These are phyloP conservation scores for Daphoenositta chrysoptera DNA, from an alignment of 2,113 vertebrate genomes.

Conservation along the genomic window DNA sequence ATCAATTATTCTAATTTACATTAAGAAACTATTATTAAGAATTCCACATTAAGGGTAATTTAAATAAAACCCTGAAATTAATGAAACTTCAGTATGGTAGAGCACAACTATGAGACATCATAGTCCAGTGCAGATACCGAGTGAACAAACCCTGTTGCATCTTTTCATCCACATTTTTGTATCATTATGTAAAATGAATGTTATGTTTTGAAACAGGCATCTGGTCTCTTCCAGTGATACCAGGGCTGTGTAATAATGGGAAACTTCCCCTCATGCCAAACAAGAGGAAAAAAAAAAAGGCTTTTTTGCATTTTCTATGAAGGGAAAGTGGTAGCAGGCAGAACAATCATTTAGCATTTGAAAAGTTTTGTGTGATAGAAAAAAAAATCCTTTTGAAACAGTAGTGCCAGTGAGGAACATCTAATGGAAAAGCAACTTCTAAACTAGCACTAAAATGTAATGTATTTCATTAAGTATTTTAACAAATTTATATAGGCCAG, in stretches of 20 bases:
- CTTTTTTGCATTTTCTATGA: background rate
- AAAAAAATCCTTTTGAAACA: background rate
- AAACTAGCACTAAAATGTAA: background rate
- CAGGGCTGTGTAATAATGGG: background rate
- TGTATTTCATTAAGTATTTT: background rate
- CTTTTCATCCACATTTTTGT: background rate
- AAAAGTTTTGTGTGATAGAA: background rate
- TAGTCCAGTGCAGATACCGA: background rate
- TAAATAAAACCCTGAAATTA: constrained; percentile 34
- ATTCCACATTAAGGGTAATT: constrained; percentile 25
- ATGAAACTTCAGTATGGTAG: background rate
- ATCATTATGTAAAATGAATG: background rate
- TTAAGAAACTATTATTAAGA: constrained; percentile 22
- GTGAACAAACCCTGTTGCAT: background rate
- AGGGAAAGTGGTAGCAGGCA: background rate
- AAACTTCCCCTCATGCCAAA: background rate
- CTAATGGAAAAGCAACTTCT: background rate
- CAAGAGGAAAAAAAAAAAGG: background rate
- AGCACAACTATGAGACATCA: background rate
- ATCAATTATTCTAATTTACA: constrained; percentile 34
- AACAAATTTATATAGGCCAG: background rate
- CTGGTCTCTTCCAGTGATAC: background rate
- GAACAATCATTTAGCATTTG: background rate
- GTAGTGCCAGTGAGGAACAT: background rate
- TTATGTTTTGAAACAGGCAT: background rate